phyloP scores from a whole-genome alignment of 2,113 vertebrate species.

The Numida meleagris region DNA sequence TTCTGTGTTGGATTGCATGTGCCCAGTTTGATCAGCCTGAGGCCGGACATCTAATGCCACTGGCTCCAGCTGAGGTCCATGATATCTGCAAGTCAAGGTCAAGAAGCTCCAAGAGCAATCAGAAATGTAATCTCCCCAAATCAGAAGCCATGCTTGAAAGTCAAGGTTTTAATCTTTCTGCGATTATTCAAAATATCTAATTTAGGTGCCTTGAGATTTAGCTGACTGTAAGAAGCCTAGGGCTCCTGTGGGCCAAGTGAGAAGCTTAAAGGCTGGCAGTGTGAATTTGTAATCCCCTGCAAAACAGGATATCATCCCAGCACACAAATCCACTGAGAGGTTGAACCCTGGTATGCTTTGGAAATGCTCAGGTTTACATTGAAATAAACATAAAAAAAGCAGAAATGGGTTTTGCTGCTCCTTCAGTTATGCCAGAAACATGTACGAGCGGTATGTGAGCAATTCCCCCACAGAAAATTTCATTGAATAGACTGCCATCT shows the following conservation, averaged over 20 bases:
- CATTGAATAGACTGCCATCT: not conserved
- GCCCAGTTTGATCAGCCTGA: not conserved
- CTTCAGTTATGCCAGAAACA: not conserved
- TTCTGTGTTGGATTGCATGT: not conserved
- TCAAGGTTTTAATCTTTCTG: slow-evolving; percentile 1
- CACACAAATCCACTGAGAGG: not conserved
- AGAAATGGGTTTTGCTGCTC: not conserved
- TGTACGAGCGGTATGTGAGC: not conserved
- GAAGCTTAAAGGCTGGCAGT: slow-evolving; percentile 7
- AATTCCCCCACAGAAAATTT: not conserved
- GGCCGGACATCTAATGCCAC: not conserved
- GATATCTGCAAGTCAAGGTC: not conserved
- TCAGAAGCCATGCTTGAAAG: not conserved
- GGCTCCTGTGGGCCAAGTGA: not conserved
- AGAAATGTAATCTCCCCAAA: not conserved
- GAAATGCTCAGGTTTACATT: not conserved
- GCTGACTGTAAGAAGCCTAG: not conserved
- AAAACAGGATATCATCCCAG: not conserved
- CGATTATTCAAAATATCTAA: not conserved
- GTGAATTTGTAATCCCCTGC: not conserved
- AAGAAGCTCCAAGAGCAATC: not conserved
- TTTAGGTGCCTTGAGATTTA: not conserved
- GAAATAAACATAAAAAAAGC: not conserved
- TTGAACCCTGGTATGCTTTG: not conserved
- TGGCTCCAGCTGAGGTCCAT: not conserved